phyloP scores from a whole-genome alignment of 1,140 invertebrate genomes.

The Rhagoletis zephyria region DNA sequence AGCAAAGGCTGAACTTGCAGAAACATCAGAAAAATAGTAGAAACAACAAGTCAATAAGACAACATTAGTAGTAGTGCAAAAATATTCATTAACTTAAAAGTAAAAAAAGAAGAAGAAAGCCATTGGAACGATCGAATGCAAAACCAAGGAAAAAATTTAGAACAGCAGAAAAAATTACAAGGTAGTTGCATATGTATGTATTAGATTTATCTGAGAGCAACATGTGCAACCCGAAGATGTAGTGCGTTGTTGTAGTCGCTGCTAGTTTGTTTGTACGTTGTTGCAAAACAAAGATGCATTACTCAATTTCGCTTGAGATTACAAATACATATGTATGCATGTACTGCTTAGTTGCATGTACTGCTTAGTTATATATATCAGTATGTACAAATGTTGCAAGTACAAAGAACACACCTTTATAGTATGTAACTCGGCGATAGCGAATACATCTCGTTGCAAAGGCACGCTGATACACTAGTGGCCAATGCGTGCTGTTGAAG shows the following conservation, averaged over 20 bases:
- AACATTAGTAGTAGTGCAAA: too few relatives aligned
- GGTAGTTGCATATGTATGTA: neutral
- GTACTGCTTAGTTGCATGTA: too few relatives aligned
- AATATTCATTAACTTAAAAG: too few relatives aligned
- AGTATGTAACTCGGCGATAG: neutral
- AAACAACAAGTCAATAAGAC: neutral
- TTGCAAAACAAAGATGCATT: neutral
- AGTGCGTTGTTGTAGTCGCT: neutral
- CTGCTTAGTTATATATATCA: too few relatives aligned
- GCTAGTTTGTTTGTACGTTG: neutral
- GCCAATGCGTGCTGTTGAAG: neutral
- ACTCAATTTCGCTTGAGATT: neutral
- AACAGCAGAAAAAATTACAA: too few relatives aligned
- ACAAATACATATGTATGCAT: neutral
- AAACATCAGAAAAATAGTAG: neutral
- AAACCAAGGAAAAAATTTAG: too few relatives aligned
- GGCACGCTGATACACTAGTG: neutral
- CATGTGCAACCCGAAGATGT: neutral
- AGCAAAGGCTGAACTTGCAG: constrained; percentile 31
- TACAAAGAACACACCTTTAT: neutral
- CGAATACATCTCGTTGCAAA: neutral
- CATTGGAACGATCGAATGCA: too few relatives aligned
- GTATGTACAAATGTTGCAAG: neutral
- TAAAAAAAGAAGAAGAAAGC: too few relatives aligned
- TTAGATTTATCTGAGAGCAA: neutral